Evolutionary conservation across 2,113 vertebrate species (phyloP), one percentile per base, ranked within the genome.

Genomic region (Oreochromis spilurus): DNA sequence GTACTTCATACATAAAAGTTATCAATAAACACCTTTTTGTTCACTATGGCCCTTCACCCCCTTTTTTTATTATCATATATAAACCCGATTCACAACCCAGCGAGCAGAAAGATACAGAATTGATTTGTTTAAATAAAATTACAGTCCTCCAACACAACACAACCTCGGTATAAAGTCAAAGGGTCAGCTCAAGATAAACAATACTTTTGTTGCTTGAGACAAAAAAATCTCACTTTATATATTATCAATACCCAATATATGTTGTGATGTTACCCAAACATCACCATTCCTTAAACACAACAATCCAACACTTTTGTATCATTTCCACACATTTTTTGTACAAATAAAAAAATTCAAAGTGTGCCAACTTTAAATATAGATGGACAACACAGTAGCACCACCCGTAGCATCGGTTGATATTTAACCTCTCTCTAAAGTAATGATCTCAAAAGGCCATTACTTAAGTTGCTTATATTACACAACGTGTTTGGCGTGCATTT

Each of bases 121-220:
- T 92, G 77, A 87, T 91, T 91, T 75, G 86, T 80, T 92, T 95
- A 92, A 93, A 94, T 94, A 91, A 93, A 89, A 85, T 83, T 79
- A 91, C 70, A 92, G 84, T 93, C 80, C 84, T 88, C 90, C 91
- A 93, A 77, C 58, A 62, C 58, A 90, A 89, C 38, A 81, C 84
- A 91, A 81, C 87, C 87, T 65, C 72, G 50, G 40, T 83, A 81
- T 70, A 72, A 82, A 88, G 54, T 87, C 79, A 86, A 91, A 72
- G 55, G 34, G 54, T 79, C 50, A 60, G 40, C 53, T 83, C 2
- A 70, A 89, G 84, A 90, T 87, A 89, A 90, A 58, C 80, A 91
- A 81, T 65, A 38, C 31, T 65, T 65, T 65, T 38, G 10, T 19
- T 77, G 70, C 26, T 77, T 31, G 26, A 72, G 72, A 31, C 17